A percentile compares a stretch with the other conserved stretches of the same genome.
phyloP scores from a whole-genome alignment of 2,888 invertebrate species.

The Apoderus coryli region DNA sequence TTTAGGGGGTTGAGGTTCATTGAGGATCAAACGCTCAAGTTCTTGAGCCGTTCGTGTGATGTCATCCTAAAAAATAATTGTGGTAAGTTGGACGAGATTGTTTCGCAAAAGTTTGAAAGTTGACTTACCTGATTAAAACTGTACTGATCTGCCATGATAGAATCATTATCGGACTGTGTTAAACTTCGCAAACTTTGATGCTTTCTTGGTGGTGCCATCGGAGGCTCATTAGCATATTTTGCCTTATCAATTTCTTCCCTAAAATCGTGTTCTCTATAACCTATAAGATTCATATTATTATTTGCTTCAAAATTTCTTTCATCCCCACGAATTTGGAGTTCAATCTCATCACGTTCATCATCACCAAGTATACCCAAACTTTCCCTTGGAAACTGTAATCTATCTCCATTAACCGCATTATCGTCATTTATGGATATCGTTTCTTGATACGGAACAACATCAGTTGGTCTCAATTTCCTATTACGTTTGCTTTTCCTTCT shows the following conservation, averaged over 20 bases:
- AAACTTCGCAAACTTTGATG: constrained; percentile 31
- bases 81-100: too few species aligned
- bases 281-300: too few species aligned
- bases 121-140: constrained; percentile 5
- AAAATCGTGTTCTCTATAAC: too few species aligned
- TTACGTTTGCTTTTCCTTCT: constrained; percentile 37
- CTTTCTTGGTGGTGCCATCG: constrained; percentile 28
- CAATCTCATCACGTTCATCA: constrained; percentile 27
- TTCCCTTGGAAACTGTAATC: constrained; percentile 17
- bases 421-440: constrained; percentile 22
- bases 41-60: too few species aligned
- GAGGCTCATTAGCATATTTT: constrained; percentile 39
- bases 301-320: too few species aligned
- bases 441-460: constrained; percentile 32
- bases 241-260: constrained; percentile 35
- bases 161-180: constrained; percentile 29
- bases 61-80: too few species aligned
- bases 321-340: too few species aligned
- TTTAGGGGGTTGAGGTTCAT: too few species aligned
- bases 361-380: constrained; percentile 22
- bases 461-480: constrained; percentile 17
- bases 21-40: too few species aligned
- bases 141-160: constrained; percentile 22
- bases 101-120: too few species aligned
- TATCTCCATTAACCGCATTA: constrained; percentile 10